A percentile compares a stretch with the other conserved stretches of the same genome.
Evolutionary conservation across 2,113 vertebrate species (phyloP).

Genomic region (Onychostoma macrolepis): DNA sequence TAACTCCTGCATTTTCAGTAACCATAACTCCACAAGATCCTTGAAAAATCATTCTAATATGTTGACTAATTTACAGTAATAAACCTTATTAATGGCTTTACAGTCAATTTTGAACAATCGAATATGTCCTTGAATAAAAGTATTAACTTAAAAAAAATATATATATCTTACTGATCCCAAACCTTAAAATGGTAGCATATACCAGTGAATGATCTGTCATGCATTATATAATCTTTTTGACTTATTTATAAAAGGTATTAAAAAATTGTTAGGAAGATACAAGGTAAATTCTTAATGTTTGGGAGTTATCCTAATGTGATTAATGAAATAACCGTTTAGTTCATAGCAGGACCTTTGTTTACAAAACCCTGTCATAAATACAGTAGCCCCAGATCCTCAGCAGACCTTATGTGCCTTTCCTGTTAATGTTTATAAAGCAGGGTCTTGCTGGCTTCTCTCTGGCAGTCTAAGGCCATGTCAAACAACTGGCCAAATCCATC

Average conservation of each 20-base stretch:
- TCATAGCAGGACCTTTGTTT: conserved; percentile 50
- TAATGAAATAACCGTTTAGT: conserved; percentile 18
- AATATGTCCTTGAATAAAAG: background rate
- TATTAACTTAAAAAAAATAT: background rate
- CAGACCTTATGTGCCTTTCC: conserved; percentile 59
- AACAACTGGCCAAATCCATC: conserved; percentile 55
- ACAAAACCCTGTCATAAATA: conserved; percentile 53
- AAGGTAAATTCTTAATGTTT: background rate
- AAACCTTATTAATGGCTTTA: background rate
- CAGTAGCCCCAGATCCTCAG: conserved; percentile 61
- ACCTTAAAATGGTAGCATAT: background rate
- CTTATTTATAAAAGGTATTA: background rate
- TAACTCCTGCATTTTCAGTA: background rate
- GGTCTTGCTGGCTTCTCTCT: conserved; percentile 69
- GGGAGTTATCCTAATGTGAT: conserved; percentile 7
- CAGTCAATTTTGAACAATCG: background rate
- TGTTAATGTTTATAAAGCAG: conserved; percentile 68
- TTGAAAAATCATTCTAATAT: background rate
- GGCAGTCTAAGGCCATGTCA: conserved; percentile 69
- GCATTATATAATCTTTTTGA: background rate
- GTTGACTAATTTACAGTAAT: background rate
- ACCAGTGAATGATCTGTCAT: background rate
- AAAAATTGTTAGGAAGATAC: background rate
- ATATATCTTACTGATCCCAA: background rate
- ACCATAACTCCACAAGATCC: background rate